phyloP scores from a whole-genome alignment of 2,797 vertebrate genomes.

The Chloroceryle inda region DNA sequence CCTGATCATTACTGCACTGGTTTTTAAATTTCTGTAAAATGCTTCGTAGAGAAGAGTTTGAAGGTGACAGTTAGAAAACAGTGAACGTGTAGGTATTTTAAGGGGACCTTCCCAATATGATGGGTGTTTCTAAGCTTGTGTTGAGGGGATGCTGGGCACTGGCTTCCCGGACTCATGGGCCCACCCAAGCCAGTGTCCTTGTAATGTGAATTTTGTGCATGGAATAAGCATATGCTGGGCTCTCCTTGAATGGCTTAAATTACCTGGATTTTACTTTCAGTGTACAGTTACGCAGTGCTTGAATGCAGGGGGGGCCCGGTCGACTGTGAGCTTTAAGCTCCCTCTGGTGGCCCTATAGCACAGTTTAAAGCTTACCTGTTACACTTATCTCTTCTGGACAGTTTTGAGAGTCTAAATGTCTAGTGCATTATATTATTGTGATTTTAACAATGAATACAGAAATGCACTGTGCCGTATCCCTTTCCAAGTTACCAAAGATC shows the following conservation, averaged over 20 bases:
- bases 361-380: neutral
- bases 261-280: neutral
- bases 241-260: neutral
- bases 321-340: neutral
- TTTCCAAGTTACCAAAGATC: neutral
- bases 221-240: neutral
- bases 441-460: neutral
- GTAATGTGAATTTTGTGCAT: neutral
- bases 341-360: neutral
- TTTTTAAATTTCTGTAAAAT: neutral
- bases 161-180: neutral
- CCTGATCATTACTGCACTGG: neutral
- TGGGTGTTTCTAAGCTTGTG: neutral
- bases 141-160: fast-evolving
- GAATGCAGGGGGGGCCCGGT: neutral
- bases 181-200: neutral
- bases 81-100: fast-evolving
- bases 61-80: neutral
- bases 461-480: fast-evolving
- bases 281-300: fast-evolving
- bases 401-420: neutral
- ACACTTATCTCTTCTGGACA: neutral
- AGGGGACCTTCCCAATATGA: fast-evolving
- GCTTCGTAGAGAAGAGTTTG: neutral
- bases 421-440: neutral